Evolutionary conservation across 2,113 vertebrate species (phyloP).

Genomic region (Lethenteron camtschaticum): DNA sequence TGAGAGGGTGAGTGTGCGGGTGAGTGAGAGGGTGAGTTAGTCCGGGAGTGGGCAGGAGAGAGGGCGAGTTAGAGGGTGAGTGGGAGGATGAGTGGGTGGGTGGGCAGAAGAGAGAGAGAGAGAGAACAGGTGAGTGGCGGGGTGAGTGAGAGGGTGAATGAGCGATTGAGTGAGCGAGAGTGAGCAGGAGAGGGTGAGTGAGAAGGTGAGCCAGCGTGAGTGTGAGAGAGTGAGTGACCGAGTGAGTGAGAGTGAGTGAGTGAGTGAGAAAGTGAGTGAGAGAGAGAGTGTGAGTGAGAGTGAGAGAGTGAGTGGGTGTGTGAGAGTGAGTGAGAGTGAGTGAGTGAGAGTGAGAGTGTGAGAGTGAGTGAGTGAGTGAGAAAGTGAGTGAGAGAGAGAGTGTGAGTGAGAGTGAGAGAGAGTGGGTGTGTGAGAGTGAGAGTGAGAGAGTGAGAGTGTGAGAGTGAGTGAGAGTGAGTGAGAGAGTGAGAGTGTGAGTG

Average conservation of each 20-base stretch:
- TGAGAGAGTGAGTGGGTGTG: neutral
- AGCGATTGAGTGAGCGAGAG: neutral
- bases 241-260: neutral
- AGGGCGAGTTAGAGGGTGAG: neutral
- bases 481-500: neutral
- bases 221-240: slow-evolving; percentile 1
- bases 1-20: neutral
- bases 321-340: neutral
- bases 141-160: neutral
- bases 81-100: neutral
- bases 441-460: neutral
- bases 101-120: neutral
- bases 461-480: neutral
- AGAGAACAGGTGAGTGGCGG: neutral
- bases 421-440: neutral
- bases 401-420: neutral
- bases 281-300: neutral
- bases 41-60: neutral
- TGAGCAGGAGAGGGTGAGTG: neutral
- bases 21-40: neutral
- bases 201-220: neutral
- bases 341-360: neutral
- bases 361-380: slow-evolving; percentile 1
- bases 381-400: slow-evolving; percentile 2
- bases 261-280: neutral